These are phyloP conservation scores for Dioctria rufipes DNA, from an alignment of 2,888 invertebrate species.

Conservation along the genomic window DNA sequence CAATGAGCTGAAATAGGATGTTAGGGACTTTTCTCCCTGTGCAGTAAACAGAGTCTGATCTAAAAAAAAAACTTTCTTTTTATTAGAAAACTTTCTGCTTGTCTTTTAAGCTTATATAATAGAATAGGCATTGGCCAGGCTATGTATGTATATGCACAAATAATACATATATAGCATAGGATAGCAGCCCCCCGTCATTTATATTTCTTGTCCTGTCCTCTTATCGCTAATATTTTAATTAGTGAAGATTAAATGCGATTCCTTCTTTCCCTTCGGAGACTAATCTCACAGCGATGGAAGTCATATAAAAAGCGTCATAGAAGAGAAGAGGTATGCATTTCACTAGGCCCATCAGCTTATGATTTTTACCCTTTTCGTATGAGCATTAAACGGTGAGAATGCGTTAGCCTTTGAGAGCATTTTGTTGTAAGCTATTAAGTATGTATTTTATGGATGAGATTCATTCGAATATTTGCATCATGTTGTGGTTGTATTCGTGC, in stretches of 20 bases:
- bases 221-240: slow-evolving; percentile 43
- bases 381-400: slow-evolving; percentile 12
- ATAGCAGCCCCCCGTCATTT: neutral
- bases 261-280: neutral
- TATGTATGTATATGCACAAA: neutral
- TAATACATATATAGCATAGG: too few species aligned
- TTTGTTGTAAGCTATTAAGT: slow-evolving; percentile 29
- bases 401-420: slow-evolving; percentile 30
- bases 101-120: slow-evolving; percentile 24
- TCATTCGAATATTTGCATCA: slow-evolving; percentile 22
- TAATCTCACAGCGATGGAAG: slow-evolving; percentile 12
- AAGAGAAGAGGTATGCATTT: neutral
- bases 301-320: neutral
- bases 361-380: slow-evolving; percentile 40
- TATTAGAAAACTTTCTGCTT: slow-evolving; percentile 50
- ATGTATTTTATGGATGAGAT: neutral
- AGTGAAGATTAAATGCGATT: slow-evolving; percentile 44
- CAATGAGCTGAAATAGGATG: neutral
- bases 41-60: neutral
- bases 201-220: neutral
- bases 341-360: neutral
- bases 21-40: neutral
- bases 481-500: neutral
- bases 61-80: slow-evolving; percentile 41
- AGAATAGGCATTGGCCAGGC: slow-evolving; percentile 9